Evolutionary conservation across 2,113 vertebrate genomes (phyloP), one percentile per base, ranked within the genome.

Genomic region (Calyptomena viridis): DNA sequence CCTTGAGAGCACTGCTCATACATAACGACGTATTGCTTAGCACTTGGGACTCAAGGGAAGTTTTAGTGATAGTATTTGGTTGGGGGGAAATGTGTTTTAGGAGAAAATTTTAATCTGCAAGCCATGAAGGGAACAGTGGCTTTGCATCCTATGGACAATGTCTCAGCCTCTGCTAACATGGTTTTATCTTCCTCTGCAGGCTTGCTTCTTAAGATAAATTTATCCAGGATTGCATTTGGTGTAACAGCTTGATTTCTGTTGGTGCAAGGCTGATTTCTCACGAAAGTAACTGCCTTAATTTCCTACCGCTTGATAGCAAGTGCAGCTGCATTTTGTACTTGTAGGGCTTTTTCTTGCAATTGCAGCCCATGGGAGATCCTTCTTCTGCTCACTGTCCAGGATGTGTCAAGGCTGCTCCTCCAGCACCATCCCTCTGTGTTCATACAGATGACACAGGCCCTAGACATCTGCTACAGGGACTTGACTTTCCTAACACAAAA

Each of bases 81-180:
- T 16, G 22, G n/a, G 58, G 73, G 40, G 3, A 52, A 67, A 67
- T 30, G 1, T 0, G 49, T 94, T 90, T 94, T 90, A 88, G 84
- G 90, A 89, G 82, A 91, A 96, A 95, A 92, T 71, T 94, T 94
- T 80, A 94, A 95, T 95, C 78, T 90, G 58, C 37, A 76, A 92
- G 33, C 90, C 72, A 33, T 92, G 93, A 88, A 94, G 67, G 50
- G 78, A 96, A 73, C 53, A 16, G 62, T 76, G 62, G 75, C 55
- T 80, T 92, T 86, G 67, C 28, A 27, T 75, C 82, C 69, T 55
- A 22, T 88, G 71, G 85, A 96, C 95, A 91, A 85, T 31, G 13
- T 87, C 66, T 88, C 71, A 83, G 71, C 53, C 42, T 94, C 85
- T 3, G 1, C 58, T 90, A 91, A 88, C 67, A 23, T 12, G 58